Evolutionary conservation across 2,113 vertebrate species (phyloP).

Genomic region (Dascyllus trimaculatus): DNA sequence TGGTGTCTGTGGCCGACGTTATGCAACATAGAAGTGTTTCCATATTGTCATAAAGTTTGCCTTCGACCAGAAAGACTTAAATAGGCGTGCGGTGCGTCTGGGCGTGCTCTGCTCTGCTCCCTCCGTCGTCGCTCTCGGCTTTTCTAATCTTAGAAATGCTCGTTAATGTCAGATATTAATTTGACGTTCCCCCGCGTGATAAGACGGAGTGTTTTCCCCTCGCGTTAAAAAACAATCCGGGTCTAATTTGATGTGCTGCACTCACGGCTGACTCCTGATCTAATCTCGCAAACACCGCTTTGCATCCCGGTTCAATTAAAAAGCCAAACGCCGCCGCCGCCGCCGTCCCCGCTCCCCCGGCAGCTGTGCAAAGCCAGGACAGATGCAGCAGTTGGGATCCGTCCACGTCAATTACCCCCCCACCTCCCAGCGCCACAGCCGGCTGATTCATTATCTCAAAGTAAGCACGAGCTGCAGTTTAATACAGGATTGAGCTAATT

Average conservation of each 20-base stretch:
- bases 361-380: slow-evolving; percentile 64
- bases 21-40: slow-evolving; percentile 41
- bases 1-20: slow-evolving; percentile 38
- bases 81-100: too few species aligned
- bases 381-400: slow-evolving; percentile 58
- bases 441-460: slow-evolving; percentile 32
- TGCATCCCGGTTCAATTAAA: slow-evolving; percentile 46
- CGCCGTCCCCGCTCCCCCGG: slow-evolving; percentile 3
- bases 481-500: slow-evolving; percentile 48
- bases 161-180: slow-evolving; percentile 25
- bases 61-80: too few species aligned
- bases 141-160: slow-evolving; percentile 1
- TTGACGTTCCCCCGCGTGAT: background rate
- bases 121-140: background rate
- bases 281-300: slow-evolving; percentile 35
- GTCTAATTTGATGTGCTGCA: slow-evolving; percentile 35
- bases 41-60: slow-evolving; percentile 10
- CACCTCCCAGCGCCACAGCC: too few species aligned
- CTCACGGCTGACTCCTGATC: slow-evolving; percentile 24
- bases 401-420: slow-evolving; percentile 47
- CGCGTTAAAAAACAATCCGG: slow-evolving; percentile 15
- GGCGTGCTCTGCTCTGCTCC: too few species aligned
- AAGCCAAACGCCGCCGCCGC: slow-evolving; percentile 59
- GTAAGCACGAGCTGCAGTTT: slow-evolving; percentile 30
- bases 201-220: background rate